Conservation (phyloP, 2,113 vertebrate genomes). For the pig (Sus scrofa) region DNA sequence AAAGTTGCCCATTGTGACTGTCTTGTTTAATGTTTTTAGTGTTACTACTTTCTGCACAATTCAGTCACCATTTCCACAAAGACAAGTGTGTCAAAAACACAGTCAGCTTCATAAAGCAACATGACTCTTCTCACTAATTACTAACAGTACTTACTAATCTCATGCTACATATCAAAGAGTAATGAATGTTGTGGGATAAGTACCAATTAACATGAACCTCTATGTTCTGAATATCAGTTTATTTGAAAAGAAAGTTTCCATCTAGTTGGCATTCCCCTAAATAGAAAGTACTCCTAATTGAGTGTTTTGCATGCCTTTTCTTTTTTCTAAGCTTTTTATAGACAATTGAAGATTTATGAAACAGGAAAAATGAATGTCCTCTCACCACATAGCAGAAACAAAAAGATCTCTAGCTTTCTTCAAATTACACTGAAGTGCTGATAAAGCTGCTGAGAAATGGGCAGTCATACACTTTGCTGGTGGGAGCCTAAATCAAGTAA, state of each 20-base stretch:
- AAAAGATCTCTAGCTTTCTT: background rate
- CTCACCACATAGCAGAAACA: background rate
- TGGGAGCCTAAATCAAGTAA: background rate
- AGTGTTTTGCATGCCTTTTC: background rate
- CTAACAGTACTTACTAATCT: slow-evolving; percentile 5
- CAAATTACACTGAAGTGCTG: background rate
- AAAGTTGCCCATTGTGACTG: background rate
- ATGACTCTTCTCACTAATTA: slow-evolving; percentile 9
- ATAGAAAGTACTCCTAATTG: background rate
- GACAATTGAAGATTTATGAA: slow-evolving; percentile 22
- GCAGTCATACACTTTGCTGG: background rate
- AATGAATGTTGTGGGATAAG: background rate
- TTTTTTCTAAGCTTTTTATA: background rate
- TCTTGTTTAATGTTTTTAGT: background rate
- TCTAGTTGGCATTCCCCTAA: background rate
- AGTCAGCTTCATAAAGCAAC: background rate
- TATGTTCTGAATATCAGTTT: slow-evolving; percentile 32
- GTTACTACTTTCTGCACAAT: background rate
- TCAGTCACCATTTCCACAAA: background rate
- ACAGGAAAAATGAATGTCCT: background rate
- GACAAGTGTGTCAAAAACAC: background rate
- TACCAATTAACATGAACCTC: background rate
- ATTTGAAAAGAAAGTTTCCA: background rate
- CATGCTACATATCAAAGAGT: background rate
- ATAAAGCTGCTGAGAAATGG: background rate